Conservation (phyloP, 1,140 invertebrate genomes). For the Magallana ariakensis region DNA sequence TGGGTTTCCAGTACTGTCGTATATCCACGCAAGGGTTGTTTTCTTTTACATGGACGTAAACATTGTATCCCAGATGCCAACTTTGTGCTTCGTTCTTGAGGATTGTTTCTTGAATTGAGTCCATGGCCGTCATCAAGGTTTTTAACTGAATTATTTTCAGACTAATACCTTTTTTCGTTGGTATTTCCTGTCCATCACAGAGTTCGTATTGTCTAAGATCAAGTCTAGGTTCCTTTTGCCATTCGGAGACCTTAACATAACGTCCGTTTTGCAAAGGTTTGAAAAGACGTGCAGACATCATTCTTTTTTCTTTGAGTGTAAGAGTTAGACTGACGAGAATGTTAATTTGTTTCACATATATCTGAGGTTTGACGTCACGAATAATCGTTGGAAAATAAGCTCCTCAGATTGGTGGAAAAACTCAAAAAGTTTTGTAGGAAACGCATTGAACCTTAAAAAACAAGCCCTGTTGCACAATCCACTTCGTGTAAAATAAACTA, state of each 20-base stretch:
- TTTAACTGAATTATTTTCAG: conserved; percentile 26
- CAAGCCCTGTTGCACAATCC: too few relatives aligned
- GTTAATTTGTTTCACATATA: background rate
- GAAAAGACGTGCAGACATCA: background rate
- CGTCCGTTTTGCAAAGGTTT: conserved; percentile 8
- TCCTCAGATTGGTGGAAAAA: background rate
- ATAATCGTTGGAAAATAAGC: background rate
- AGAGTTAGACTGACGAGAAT: background rate
- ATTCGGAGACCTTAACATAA: conserved; percentile 9
- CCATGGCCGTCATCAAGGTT: background rate
- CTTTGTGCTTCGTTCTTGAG: background rate
- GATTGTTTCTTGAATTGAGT: background rate
- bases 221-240: conserved; percentile 20
- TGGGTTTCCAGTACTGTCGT: conserved; percentile 33
- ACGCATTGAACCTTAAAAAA: too few relatives aligned
- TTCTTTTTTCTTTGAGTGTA: background rate
- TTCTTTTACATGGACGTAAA: conserved; percentile 8
- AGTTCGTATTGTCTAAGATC: conserved; percentile 28
- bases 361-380: background rate
- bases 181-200: background rate
- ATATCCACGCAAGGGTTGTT: conserved; percentile 41
- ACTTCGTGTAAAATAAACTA: too few relatives aligned
- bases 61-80: conserved; percentile 34
- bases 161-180: conserved; percentile 43
- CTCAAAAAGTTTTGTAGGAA: background rate